phyloP scores from a whole-genome alignment of 2,797 vertebrate genomes.

The Uromys caudimaculatus region DNA sequence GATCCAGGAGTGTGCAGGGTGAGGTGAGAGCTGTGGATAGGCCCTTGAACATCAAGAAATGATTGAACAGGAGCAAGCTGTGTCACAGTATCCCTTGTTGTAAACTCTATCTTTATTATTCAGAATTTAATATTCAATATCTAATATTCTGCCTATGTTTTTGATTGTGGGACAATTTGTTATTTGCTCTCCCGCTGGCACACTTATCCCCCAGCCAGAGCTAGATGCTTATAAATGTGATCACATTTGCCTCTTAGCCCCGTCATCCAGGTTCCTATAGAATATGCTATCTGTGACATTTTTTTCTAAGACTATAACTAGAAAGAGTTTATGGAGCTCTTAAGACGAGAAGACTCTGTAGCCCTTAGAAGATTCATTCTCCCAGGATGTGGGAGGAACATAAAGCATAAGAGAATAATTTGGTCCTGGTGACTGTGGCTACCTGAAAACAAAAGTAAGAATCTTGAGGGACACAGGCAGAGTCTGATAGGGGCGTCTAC shows the following conservation, averaged over 20 bases:
- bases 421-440: neutral
- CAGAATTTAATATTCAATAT: neutral
- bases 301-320: slow-evolving; percentile 65
- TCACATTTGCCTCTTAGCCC: neutral
- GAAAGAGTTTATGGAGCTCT: slow-evolving; percentile 45
- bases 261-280: neutral
- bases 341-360: slow-evolving; percentile 33
- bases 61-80: neutral
- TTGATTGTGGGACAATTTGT: neutral
- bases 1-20: neutral
- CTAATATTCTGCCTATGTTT: neutral
- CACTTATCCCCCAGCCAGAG: neutral
- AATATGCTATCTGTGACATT: slow-evolving; percentile 8
- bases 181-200: neutral
- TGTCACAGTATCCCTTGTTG: neutral
- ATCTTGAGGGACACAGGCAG: neutral
- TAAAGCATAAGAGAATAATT: slow-evolving; percentile 39
- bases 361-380: neutral
- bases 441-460: neutral
- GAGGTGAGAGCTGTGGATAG: neutral
- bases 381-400: neutral
- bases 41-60: neutral
- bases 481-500: neutral
- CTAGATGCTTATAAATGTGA: slow-evolving; percentile 1
- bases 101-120: neutral